A percentile compares a stretch with the other conserved stretches of the same genome.
Conservation (phyloP, 2,113 vertebrate species). For the Fulmarus glacialis region DNA sequence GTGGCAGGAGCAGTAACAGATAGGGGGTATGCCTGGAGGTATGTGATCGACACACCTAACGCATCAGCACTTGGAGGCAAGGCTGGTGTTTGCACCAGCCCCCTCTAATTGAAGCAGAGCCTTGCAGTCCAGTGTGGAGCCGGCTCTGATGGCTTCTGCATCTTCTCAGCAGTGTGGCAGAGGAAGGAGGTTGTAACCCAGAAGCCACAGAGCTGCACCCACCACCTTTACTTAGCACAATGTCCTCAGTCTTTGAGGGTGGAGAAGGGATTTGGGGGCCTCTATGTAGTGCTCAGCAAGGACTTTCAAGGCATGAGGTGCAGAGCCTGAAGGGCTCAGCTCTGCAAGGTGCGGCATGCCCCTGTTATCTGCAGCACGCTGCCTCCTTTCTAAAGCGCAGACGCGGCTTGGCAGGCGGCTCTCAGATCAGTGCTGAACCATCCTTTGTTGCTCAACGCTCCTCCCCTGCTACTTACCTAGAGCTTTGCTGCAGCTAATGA, state of each 20-base stretch:
- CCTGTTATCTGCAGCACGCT: neutral
- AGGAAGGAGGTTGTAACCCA: neutral
- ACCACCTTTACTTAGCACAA: neutral
- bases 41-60: neutral
- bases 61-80: neutral
- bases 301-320: neutral
- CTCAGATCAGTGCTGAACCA: neutral
- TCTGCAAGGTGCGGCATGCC: neutral
- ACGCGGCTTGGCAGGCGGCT: accelerated
- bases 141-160: neutral
- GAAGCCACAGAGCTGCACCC: accelerated
- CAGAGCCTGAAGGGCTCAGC: neutral
- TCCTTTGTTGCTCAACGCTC: neutral
- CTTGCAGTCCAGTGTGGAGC: neutral
- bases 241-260: neutral
- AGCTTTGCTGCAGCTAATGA: neutral
- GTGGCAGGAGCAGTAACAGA: accelerated
- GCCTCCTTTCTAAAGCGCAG: neutral
- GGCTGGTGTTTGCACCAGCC: neutral
- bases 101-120: neutral
- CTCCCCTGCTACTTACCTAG: neutral
- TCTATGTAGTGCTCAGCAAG: neutral
- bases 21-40: neutral
- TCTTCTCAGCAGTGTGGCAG: neutral
- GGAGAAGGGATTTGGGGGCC: neutral